Percentiles rank a stretch among this genome's conserved stretches.
phyloP scores from a whole-genome alignment of 2,113 vertebrate species.

The Malurus melanocephalus region DNA sequence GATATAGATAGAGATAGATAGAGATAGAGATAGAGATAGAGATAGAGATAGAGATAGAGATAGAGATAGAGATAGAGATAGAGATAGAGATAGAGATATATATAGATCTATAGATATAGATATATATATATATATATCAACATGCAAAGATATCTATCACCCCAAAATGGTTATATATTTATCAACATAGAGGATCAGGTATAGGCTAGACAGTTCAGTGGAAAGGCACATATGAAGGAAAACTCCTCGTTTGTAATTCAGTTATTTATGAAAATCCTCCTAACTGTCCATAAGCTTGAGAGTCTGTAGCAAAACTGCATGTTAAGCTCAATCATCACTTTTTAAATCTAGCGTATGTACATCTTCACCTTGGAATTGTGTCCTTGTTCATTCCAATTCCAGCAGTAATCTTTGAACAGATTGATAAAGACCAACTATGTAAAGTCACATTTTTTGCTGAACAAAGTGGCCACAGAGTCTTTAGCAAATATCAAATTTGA shows the following conservation, averaged over 20 bases:
- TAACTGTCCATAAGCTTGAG: not conserved
- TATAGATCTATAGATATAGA: too few relatives aligned
- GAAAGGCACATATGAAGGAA: not conserved
- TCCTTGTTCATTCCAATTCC: not conserved
- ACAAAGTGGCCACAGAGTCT: not conserved
- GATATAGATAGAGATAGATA: too few relatives aligned
- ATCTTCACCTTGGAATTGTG: too few relatives aligned
- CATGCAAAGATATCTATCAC: not conserved
- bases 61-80: too few relatives aligned
- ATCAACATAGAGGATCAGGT: not conserved
- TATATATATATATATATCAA: not conserved
- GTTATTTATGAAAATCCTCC: not conserved
- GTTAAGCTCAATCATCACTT: fast-evolving
- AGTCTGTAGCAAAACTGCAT: not conserved
- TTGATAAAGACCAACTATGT: not conserved
- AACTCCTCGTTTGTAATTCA: not conserved
- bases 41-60: too few relatives aligned
- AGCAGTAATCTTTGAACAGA: not conserved
- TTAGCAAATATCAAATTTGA: not conserved
- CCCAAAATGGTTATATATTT: not conserved
- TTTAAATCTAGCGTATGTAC: not conserved
- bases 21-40: too few relatives aligned
- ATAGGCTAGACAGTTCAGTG: not conserved
- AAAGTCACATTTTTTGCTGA: not conserved
- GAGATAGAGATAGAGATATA: too few relatives aligned